phyloP scores from a whole-genome alignment of 2,797 vertebrate genomes.

The Acanthornis magna region DNA sequence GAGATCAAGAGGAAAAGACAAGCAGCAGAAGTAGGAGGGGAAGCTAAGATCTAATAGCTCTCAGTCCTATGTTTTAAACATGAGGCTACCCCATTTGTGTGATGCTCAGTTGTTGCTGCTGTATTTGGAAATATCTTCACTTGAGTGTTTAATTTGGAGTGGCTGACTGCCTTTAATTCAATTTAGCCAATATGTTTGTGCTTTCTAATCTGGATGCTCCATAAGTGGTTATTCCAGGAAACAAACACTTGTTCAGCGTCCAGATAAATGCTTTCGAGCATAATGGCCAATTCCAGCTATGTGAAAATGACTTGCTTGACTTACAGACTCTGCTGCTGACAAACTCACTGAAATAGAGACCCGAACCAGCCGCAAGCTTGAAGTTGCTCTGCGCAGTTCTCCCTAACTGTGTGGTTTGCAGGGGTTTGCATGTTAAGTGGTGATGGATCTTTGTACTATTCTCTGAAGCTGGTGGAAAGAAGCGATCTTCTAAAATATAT shows the following conservation, averaged over 20 bases:
- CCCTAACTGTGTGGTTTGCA: neutral
- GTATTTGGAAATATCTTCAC: slow-evolving; percentile 23
- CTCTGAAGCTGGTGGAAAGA: neutral
- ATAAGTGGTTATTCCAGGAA: slow-evolving; percentile 4
- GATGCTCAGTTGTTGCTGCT: neutral
- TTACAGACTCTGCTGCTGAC: neutral
- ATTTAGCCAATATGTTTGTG: slow-evolving; percentile 29
- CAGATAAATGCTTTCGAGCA: neutral
- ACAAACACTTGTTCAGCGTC: neutral
- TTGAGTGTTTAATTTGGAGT: slow-evolving; percentile 28
- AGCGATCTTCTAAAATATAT: neutral
- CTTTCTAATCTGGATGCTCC: slow-evolving; percentile 10
- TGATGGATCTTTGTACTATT: neutral
- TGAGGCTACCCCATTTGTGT: slow-evolving; percentile 7
- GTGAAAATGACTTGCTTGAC: neutral
- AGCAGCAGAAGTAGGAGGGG: neutral
- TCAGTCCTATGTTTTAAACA: slow-evolving; percentile 27
- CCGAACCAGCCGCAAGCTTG: neutral
- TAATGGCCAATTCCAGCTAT: neutral
- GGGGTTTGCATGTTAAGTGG: neutral
- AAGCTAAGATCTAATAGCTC: slow-evolving; percentile 14
- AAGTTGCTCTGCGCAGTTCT: neutral
- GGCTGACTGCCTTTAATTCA: slow-evolving; percentile 33
- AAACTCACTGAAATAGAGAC: neutral
- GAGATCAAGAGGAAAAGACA: slow-evolving; percentile 25